Base-by-base conservation (phyloP, 2,113 vertebrate species). In the Odocoileus hemionus region DNA sequence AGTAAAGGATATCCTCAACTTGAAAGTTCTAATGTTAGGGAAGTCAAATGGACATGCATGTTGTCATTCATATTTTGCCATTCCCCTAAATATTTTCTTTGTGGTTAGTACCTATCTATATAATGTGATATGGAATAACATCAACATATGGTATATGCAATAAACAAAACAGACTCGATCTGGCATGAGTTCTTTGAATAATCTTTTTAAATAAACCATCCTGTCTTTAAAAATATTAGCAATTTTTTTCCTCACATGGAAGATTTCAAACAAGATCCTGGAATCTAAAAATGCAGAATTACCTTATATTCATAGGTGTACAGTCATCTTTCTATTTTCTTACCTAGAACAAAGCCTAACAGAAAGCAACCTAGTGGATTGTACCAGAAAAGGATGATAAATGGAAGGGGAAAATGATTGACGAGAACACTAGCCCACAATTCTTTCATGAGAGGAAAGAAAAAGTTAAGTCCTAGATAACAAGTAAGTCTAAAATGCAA, bases 281-380 rank as follows among this genome's bases (percentile, higher is more conserved):
- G 91, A 97, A 94, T 96, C 94, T 91, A 92, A 97, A 98, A 98
- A 96, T 96, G 94, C 93, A 98, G 98, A 97, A 92, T 90, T 60
- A 78, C 70, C 84, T 76, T 57, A 67, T 33, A 78, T 74, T 55
- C 57, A 76, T n/a, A 98, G 98, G 91, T 92, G 84, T 98, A 98
- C 83, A 98, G 98, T 98, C 96, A 98, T 97, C 60, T 93, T 79
- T 98, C 94, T 98, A 93, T 96, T 98, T 97, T 98, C 95, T 88
- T 92, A 97, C 93, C 98, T 91, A 93, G 96, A 97, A 98, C 57
- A 96, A 0, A 76, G 96, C 91, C 52, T 91, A 97, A 98, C 98
- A 95, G 6, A 7, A 98, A 98, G 96, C 86, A 98, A 91, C 2
- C 86, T 85, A 96, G 97, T n/a, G 93, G 43, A 8, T 52, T 96